A percentile compares a stretch with the other conserved stretches of the same genome.
These are phyloP conservation scores for Ochropacha duplaris DNA, from an alignment of 2,888 invertebrate genomes.

Conservation along the genomic window DNA sequence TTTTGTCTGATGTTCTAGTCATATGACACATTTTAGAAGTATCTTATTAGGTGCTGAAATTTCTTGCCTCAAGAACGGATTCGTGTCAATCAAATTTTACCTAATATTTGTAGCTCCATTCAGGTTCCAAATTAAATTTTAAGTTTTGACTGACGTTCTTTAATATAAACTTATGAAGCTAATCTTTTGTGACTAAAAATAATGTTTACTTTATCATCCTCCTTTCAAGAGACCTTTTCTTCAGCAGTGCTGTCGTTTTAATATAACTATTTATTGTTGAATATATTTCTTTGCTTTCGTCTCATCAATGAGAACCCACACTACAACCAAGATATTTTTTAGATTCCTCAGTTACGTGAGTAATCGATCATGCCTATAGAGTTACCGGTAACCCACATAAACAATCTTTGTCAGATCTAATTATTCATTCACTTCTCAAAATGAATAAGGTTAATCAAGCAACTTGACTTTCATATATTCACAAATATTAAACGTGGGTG, in stretches of 20 bases:
- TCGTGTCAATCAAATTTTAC: too few species aligned
- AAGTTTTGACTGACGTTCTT: too few species aligned
- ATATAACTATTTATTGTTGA: too few species aligned
- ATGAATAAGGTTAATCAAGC: conserved; percentile 75
- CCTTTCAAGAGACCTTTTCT: neutral
- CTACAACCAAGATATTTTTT: neutral
- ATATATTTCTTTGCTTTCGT: neutral
- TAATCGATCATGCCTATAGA: conserved; percentile 57
- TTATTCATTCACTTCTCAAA: conserved; percentile 32
- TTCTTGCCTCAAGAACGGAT: too few species aligned
- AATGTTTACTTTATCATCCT: too few species aligned
- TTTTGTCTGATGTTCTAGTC: too few species aligned
- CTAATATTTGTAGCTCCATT: too few species aligned
- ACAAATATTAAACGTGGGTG: conserved; percentile 53
- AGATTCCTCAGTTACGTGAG: neutral
- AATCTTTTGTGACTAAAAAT: too few species aligned
- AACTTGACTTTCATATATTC: conserved; percentile 53
- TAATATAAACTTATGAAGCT: too few species aligned
- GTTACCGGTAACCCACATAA: conserved; percentile 50
- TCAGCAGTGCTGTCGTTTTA: neutral
- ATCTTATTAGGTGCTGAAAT: too few species aligned
- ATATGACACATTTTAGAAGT: too few species aligned
- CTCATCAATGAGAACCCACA: neutral
- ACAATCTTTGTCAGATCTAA: conserved; percentile 31
- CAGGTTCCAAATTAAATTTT: too few species aligned